Percentiles rank a stretch among this genome's conserved stretches.
These are phyloP conservation scores for Enteromius thamalakanensis DNA, from an alignment of 2,797 vertebrate species.

Conservation along the genomic window DNA sequence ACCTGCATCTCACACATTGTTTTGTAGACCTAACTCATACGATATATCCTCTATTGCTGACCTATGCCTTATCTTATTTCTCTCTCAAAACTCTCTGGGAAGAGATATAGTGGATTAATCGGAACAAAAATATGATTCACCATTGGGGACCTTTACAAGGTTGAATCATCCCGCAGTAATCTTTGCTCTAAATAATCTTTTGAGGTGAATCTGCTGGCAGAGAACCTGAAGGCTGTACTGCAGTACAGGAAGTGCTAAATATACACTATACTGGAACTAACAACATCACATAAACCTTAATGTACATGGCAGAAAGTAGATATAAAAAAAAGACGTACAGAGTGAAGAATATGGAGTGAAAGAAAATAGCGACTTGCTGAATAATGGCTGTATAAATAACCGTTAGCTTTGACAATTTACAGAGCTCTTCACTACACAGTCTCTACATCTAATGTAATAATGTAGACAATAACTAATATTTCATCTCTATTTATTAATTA, in stretches of 20 bases:
- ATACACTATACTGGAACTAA: slow-evolving; percentile 22
- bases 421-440: not conserved
- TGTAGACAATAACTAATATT: not conserved
- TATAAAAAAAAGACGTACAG: slow-evolving; percentile 1
- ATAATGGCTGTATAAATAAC: not conserved
- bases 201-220: slow-evolving; percentile 38
- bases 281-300: not conserved
- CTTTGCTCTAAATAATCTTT: slow-evolving; percentile 52
- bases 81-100: slow-evolving; percentile 21
- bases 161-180: slow-evolving; percentile 35
- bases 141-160: slow-evolving; percentile 23
- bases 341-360: slow-evolving; percentile 4
- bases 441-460: not conserved
- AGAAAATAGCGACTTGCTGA: not conserved
- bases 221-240: slow-evolving; percentile 8
- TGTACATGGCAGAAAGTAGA: not conserved
- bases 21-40: not conserved
- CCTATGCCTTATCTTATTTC: slow-evolving; percentile 23
- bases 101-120: slow-evolving; percentile 33
- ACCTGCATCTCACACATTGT: not conserved
- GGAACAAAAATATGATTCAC: slow-evolving; percentile 29
- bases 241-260: slow-evolving; percentile 11
- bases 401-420: not conserved
- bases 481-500: not conserved
- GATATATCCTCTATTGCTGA: not conserved